phyloP scores from a whole-genome alignment of 2,797 vertebrate species.

The Triplophysa bombifrons region DNA sequence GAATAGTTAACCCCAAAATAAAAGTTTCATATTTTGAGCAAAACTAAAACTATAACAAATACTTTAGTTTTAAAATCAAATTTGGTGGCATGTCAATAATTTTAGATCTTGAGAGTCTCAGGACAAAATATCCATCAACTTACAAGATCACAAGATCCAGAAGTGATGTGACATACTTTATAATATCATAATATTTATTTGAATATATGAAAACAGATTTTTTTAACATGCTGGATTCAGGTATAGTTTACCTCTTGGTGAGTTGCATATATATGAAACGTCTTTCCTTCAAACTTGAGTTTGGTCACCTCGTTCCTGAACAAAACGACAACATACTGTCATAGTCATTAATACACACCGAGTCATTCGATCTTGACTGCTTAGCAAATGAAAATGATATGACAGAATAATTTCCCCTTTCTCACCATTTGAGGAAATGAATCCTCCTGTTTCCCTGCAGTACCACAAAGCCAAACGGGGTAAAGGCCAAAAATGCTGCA shows the following conservation, averaged over 20 bases:
- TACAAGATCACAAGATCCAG: no score
- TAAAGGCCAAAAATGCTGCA: constrained; percentile 93
- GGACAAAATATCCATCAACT: no score
- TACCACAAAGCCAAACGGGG: constrained; percentile 94
- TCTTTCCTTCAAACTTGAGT: constrained; percentile 96
- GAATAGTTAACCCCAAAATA: no score
- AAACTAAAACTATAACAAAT: no score
- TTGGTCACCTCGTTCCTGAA: constrained; percentile 95
- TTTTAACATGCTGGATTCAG: background rate
- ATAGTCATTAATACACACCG: constrained; percentile 42
- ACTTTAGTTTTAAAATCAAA: no score
- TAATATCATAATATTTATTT: no score
- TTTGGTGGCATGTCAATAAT: no score
- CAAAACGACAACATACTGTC: constrained; percentile 25
- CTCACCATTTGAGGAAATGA: constrained; percentile 98
- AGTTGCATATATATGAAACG: constrained; percentile 92
- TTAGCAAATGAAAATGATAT: constrained; percentile 30
- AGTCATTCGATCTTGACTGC: constrained; percentile 18
- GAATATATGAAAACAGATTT: background rate
- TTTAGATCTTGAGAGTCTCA: no score
- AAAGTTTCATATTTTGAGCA: no score
- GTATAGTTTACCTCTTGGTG: constrained; percentile 86
- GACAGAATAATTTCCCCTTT: constrained; percentile 20
- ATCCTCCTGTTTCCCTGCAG: constrained; percentile 95
- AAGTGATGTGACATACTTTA: no score